A percentile compares a stretch with the other conserved stretches of the same genome.
Evolutionary conservation across 2,797 vertebrate genomes (phyloP).

Genomic region (Premnoplex brunnescens): DNA sequence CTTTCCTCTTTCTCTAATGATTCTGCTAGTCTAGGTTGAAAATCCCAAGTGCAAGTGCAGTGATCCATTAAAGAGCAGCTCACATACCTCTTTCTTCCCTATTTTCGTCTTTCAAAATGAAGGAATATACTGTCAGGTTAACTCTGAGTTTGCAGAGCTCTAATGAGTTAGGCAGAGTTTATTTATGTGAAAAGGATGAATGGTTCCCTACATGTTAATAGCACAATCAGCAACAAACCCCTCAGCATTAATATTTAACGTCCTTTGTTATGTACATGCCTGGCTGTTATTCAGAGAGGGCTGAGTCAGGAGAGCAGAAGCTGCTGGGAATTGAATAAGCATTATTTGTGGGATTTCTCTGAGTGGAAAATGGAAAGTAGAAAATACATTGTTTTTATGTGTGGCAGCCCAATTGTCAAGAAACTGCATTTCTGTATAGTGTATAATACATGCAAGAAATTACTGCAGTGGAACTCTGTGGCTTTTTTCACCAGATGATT

Average conservation of each 20-base stretch:
- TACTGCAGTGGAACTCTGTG: background rate
- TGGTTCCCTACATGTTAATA: slow-evolving; percentile 25
- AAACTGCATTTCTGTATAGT: background rate
- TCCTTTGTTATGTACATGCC: slow-evolving; percentile 44
- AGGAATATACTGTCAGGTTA: background rate
- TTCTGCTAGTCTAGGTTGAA: background rate
- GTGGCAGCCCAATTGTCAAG: background rate
- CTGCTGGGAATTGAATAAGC: slow-evolving; percentile 1
- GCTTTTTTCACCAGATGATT: background rate
- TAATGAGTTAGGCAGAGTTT: background rate
- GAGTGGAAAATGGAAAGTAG: background rate
- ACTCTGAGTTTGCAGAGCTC: background rate
- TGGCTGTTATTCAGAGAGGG: slow-evolving; percentile 16
- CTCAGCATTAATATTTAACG: slow-evolving; percentile 56
- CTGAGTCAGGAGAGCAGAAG: slow-evolving; percentile 33
- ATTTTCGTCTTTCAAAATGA: background rate
- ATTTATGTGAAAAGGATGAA: slow-evolving; percentile 44
- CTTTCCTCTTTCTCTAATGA: background rate
- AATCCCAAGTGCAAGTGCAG: background rate
- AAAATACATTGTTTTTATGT: background rate
- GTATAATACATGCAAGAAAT: background rate
- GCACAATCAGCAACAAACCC: slow-evolving; percentile 9
- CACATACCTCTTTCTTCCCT: background rate
- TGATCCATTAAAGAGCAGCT: background rate
- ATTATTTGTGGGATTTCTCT: slow-evolving; percentile 32